Base-by-base conservation (phyloP, 2,113 vertebrate species). In the Mystacornis crossleyi region DNA sequence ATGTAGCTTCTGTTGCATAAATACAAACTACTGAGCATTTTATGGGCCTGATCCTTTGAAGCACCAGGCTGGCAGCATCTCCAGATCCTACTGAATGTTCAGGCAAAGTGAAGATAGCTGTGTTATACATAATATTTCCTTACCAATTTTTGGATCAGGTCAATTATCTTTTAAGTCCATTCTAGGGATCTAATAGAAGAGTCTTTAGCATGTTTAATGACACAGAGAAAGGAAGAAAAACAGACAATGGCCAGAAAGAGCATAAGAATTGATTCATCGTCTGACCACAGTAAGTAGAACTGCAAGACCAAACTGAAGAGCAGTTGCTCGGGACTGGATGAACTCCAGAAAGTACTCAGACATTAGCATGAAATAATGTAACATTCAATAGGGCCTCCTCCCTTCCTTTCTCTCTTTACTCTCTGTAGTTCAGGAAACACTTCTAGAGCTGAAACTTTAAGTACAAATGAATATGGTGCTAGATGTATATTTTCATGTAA, bases 191-290 rank as follows among this genome's bases (percentile, higher is more conserved):
- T 90, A 83, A 77, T 75, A 64, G 36, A 75, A 91, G 45, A 82
- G 42, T 38, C 38, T 83, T 85, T 85, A 10, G 40, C 25, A 70
- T 69, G 48, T 53, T 84, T 90, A 86, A 94, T 95, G 90, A 92
- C 45, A 38, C 21, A 70, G 42, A 72, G 62, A 95, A 93, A 93
- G 92, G 86, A 96, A 97, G 60, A 53, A 90, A 95, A 94, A 28
- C n/a, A 93, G 86, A 90, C 88, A 92, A 34, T 47, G 64, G 69
- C 34, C 31, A 66, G 48, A 94, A 93, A 66, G 36, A 84, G 36
- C 14, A 9, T 12, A 84, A 48, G 70, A 94, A 94, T 75, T 89
- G 90, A 94, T 92, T 57, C 67, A 83, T 24, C 0, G 0, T 86
- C 79, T 95, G 81, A 96, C 90, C 95, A 75, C 88, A 94, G 80